Conservation (phyloP, 2,113 vertebrate species). For the Phycodurus eques region DNA sequence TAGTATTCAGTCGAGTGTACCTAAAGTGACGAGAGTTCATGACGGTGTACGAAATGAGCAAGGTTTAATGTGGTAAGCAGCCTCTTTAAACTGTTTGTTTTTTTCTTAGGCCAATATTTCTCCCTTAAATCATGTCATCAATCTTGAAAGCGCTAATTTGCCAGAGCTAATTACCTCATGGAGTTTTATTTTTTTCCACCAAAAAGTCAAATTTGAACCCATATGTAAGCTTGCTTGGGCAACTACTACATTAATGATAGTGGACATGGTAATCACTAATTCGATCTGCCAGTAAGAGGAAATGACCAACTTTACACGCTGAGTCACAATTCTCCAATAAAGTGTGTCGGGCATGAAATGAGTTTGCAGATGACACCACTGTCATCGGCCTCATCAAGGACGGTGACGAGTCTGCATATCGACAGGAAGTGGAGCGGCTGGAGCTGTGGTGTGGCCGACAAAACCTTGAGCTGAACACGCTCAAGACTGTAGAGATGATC, state of each 20-base stretch:
- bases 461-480: too few relatives aligned
- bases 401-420: too few relatives aligned
- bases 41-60: not conserved
- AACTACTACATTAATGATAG: not conserved
- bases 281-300: not conserved
- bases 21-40: not conserved
- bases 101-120: not conserved
- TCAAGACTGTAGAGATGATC: too few relatives aligned
- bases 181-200: not conserved
- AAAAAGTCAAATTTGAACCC: not conserved
- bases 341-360: slow-evolving; percentile 21
- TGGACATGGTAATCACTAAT: slow-evolving; percentile 10
- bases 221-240: not conserved
- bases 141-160: not conserved
- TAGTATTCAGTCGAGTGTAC: not conserved
- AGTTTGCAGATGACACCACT: too few relatives aligned
- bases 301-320: slow-evolving; percentile 13
- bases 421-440: too few relatives aligned
- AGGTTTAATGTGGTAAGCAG: not conserved
- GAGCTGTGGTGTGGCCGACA: too few relatives aligned
- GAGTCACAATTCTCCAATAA: slow-evolving; percentile 26
- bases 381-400: too few relatives aligned
- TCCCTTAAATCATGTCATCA: not conserved
- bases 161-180: not conserved
- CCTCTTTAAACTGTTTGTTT: not conserved